Base-by-base conservation (phyloP, 1,140 invertebrate genomes). In the Platyura marginata region DNA sequence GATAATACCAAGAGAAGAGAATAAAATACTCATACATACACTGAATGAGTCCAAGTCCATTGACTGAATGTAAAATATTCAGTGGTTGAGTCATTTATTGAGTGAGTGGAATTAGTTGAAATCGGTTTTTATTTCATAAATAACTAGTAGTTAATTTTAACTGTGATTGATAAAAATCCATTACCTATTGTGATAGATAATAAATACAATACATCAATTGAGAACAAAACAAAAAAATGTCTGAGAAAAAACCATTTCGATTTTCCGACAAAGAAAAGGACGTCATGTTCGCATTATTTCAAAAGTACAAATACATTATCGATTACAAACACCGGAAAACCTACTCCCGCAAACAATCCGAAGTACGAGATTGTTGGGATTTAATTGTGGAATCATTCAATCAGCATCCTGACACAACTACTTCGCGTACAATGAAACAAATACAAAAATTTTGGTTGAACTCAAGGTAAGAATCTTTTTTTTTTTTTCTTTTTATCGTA, bases 391-490 rank as follows among this genome's bases (percentile, higher is more conserved):
- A 51, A 5, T 54, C 58, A 40, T 61, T 58, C 36, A 61, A 61
- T 19, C 51, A 51, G 38, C 48, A 60, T 44, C 51, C 56, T 15
- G 44, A 54, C 39, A 55, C 57, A 5, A 56, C 47, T 36, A 56
- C 47, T 36, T 51, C 52, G 21, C 48, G 58, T 5, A 59, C 58
- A 41, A 45, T 61, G 13, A 61, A 61, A 45, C 58, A 61, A 46
- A 56, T 61, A 5, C 57, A 61, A 36, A 61, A 61, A 46, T 61
- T 61, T 40, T 61, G 58, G 58, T 46, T 61, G 3, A 61, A 61
- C 42, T 56, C 58, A n/a, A 51, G 56, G 58, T 61, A 43, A 46
- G 48, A 42, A 6, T 9, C 20, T 4, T 4, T 3, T 3, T 19
- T 3, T 13, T 37, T 20, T 19, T 37, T 37, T 20, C 4, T n/a